Evolutionary conservation across 1,140 invertebrate species (phyloP), one percentile per base, ranked within the genome.

Genomic region (Drosophila azteca): DNA sequence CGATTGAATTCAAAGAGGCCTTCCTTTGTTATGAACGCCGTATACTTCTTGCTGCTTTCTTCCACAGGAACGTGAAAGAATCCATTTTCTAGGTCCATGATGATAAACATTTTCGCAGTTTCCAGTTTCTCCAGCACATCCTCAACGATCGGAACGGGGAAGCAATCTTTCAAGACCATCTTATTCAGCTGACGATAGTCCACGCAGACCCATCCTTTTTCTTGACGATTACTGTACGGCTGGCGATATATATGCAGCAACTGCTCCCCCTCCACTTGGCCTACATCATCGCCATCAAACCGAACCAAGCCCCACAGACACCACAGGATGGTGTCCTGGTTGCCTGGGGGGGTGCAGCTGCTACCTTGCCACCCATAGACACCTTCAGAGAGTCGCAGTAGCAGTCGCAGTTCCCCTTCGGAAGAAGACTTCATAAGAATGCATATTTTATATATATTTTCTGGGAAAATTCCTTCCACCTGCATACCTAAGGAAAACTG

Each of bases 401-500:
- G 17, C 22, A 15, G 15, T 22, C 26, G 17, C 17, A 26, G 26
- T 26, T 1, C 26, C 26, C 7, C 29, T 6, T 6, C 41, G 11
- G 54, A 29, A 41, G 45, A 50, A 57, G 59, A 20, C 52, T 57
- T 74, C 62, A 62, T 68, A 68, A 58, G 49, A 68, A 63, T 61
- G 35, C 35, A 49, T 61, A 75, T 76, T 77, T 62, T 22, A 59
- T 31, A 54, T 53, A 41, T 49, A n/a, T n/a, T n/a, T n/a, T n/a
- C n/a, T n/a, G n/a, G n/a, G n/a, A n/a, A 60, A 60, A 60, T 60
- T 54, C 52, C 31, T 57, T 29, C 41, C 46, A 54, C 54, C 48
- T 22, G 8, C 44, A 43, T 49, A 43, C 58, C 48, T 22, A 22
- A 51, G 26, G 54, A 41, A 54, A 70, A 46, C 29, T 43, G 74